Base-by-base conservation (phyloP, 2,113 vertebrate species). In the Mirounga angustirostris region DNA sequence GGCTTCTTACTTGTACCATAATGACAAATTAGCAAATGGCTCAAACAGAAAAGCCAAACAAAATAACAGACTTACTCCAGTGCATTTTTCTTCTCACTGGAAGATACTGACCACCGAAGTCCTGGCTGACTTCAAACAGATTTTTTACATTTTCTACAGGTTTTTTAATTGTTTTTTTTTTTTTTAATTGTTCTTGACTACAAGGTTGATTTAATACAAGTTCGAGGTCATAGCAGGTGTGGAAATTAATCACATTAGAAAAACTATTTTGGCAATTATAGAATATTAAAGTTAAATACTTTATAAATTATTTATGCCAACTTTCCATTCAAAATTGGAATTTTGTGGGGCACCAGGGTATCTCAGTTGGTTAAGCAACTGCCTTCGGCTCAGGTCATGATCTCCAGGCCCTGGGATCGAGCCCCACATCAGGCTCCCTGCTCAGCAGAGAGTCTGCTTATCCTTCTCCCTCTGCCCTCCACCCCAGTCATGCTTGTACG, bases 181-280 rank as follows among this genome's bases (percentile, higher is more conserved):
- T 93, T 94, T 63, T 43, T 78, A 78, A 74, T 58, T 85, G 28
- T 88, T 86, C 89, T 78, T 89, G 63, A 73, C 67, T 58, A 97
- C 21, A 52, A 93, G 30, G 5, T 36, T 73, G 43, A 89, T 83
- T 43, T 93, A 54, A 91, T 78, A 80, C 26, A 95, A 82, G 15
- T 78, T 30, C 58, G 33, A 89, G 73, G 16, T 89, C 30, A 90
- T 3, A 91, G 58, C 52, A 71, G 36, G 4, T 56, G 46, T 46
- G 56, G 54, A 92, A 63, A 21, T 40, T 74, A 89, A 81, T 24
- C n/a, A n/a, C 11, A 76, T 16, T 67, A 83, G 58, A 58, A 58
- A 79, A 97, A 95, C 79, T 59, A 7, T n/a, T 28, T 11, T 30
- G 12, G 0, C 2, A 92, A 15, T 69, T 69, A 78, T 22, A 40